A percentile compares a stretch with the other conserved stretches of the same genome.
Conservation (phyloP, 2,888 invertebrate species). For the Drosophila siamana region DNA sequence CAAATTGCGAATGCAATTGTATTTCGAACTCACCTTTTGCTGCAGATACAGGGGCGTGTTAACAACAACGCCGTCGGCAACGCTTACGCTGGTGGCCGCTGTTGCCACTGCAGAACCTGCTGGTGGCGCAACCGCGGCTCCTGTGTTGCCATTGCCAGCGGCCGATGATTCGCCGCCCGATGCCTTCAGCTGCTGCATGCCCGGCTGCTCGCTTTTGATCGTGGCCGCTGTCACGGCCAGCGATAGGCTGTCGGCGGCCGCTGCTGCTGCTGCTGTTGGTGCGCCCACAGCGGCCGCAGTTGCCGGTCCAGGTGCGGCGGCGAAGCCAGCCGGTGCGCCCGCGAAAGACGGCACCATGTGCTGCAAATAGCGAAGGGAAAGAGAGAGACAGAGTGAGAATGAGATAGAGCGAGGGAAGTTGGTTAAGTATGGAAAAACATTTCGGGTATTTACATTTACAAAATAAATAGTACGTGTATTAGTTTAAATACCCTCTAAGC, state of each 20-base stretch:
- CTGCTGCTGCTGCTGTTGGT: conserved; percentile 75
- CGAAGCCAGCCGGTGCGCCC: conserved; percentile 85
- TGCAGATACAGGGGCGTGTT: conserved; percentile 83
- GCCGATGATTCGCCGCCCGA: conserved; percentile 74
- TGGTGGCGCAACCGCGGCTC: conserved; percentile 51
- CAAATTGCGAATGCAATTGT: conserved; percentile 13
- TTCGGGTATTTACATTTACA: conserved; percentile 32
- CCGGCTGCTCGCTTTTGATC: conserved; percentile 82
- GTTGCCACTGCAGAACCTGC: conserved; percentile 64
- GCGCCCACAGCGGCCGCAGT: conserved; percentile 81
- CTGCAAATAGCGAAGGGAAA: conserved; percentile 66
- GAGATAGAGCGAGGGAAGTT: conserved; percentile 16
- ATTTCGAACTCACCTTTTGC: conserved; percentile 83
- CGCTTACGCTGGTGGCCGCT: conserved; percentile 70
- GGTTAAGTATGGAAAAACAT: conserved; percentile 62
- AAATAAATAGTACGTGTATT: conserved; percentile 30
- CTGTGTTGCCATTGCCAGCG: conserved; percentile 66
- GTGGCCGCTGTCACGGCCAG: conserved; percentile 83
- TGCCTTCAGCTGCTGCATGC: conserved; percentile 84
- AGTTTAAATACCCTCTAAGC: conserved; percentile 7
- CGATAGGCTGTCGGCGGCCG: conserved; percentile 83
- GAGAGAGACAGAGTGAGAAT: conserved; percentile 6
- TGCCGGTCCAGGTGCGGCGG: conserved; percentile 82
- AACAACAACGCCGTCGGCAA: conserved; percentile 63
- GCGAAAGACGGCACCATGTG: conserved; percentile 85